A percentile compares a stretch with the other conserved stretches of the same genome.
These are phyloP conservation scores for Heliconius hewitsoni DNA, from an alignment of 1,140 invertebrate species.

Conservation along the genomic window DNA sequence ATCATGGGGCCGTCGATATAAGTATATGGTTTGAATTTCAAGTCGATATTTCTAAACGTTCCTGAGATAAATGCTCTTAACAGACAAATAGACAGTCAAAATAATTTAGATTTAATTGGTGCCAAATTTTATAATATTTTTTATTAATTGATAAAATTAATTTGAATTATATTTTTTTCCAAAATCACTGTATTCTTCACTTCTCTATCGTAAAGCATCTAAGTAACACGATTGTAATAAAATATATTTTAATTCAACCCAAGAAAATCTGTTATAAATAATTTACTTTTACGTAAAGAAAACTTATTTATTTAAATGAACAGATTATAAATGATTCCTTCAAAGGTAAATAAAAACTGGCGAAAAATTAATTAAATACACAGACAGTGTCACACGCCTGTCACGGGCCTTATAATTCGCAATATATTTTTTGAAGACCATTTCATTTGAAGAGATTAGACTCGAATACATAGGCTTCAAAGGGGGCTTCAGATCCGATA, in stretches of 20 bases:
- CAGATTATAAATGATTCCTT: background rate
- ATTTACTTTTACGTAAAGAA: background rate
- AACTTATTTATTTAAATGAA: conserved; percentile 12
- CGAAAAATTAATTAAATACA: background rate
- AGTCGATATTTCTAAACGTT: too few relatives aligned
- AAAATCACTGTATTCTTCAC: too few relatives aligned
- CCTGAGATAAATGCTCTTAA: too few relatives aligned
- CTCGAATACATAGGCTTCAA: background rate
- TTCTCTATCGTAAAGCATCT: too few relatives aligned
- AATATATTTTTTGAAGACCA: background rate
- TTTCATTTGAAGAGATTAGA: conserved; percentile 6
- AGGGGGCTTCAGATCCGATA: background rate
- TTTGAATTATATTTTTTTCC: too few relatives aligned
- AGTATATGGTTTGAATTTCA: too few relatives aligned
- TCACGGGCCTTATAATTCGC: background rate
- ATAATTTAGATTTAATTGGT: too few relatives aligned
- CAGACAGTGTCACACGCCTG: background rate
- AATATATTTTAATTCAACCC: background rate
- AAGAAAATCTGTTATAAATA: background rate
- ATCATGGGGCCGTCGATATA: too few relatives aligned
- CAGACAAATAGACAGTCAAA: too few relatives aligned
- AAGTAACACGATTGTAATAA: too few relatives aligned
- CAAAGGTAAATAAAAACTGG: background rate
- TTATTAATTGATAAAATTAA: too few relatives aligned
- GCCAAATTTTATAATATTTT: too few relatives aligned